These are phyloP conservation scores for Leptinotarsa texana DNA, from an alignment of 1,140 invertebrate species.

Conservation along the genomic window DNA sequence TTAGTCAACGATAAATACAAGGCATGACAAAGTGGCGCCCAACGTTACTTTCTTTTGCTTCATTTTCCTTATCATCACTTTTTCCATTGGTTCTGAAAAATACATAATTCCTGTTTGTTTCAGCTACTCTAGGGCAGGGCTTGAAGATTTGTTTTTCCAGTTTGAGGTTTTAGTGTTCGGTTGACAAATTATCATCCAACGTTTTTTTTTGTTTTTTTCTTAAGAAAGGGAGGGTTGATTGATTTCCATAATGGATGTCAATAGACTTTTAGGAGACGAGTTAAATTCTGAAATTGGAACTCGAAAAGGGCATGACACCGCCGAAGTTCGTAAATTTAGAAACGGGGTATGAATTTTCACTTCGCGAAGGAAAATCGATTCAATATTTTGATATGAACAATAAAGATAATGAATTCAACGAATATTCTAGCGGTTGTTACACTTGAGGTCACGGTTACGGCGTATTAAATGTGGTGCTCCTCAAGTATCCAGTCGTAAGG, in stretches of 20 bases:
- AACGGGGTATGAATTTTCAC: not conserved
- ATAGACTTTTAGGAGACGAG: not conserved
- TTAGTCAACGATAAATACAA: no score
- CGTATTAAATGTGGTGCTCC: not conserved
- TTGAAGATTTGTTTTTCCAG: no score
- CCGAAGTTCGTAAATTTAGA: not conserved
- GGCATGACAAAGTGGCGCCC: no score
- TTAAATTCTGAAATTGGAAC: not conserved
- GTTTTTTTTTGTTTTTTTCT: no score
- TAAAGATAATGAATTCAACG: not conserved
- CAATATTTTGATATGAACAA: not conserved
- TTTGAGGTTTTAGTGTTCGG: no score
- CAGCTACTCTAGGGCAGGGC: no score
- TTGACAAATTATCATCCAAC: no score
- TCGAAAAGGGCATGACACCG: not conserved
- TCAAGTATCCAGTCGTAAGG: not conserved
- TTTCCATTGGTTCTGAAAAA: no score
- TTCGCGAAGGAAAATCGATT: not conserved
- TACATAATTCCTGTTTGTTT: no score
- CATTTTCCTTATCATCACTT: no score
- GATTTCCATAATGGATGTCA: not conserved
- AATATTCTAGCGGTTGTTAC: not conserved
- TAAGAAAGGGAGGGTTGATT: no score
- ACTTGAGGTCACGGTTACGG: not conserved
- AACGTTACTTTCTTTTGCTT: no score